phyloP scores from a whole-genome alignment of 2,888 invertebrate genomes.

The Agonopterix heracliana region DNA sequence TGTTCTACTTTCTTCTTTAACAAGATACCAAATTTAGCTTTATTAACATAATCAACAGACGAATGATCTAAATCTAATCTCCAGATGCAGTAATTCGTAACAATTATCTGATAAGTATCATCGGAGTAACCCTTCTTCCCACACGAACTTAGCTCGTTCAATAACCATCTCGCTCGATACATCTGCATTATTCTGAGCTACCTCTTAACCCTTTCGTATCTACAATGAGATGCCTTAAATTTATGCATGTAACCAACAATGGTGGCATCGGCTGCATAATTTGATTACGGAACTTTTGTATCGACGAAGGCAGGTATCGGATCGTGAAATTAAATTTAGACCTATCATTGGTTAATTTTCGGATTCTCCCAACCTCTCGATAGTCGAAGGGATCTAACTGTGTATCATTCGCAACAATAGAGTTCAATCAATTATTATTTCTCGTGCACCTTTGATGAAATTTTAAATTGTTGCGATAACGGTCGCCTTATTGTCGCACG shows the following conservation, averaged over 20 bases:
- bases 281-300: slow-evolving; percentile 72
- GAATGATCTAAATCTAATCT: slow-evolving; percentile 31
- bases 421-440: slow-evolving; percentile 71
- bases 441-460: slow-evolving; percentile 71
- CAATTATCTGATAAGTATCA: slow-evolving; percentile 74
- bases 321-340: slow-evolving; percentile 74
- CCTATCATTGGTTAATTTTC: slow-evolving; percentile 73
- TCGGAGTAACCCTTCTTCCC: slow-evolving; percentile 69
- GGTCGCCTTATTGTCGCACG: slow-evolving; percentile 65
- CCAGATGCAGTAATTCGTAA: slow-evolving; percentile 63
- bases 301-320: slow-evolving; percentile 65
- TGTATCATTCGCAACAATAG: slow-evolving; percentile 66
- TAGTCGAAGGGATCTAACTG: slow-evolving; percentile 37
- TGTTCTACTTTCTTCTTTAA: slow-evolving; percentile 4
- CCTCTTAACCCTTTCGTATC: slow-evolving; percentile 59
- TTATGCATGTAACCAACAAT: slow-evolving; percentile 70
- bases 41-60: neutral
- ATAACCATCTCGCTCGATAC: slow-evolving; percentile 59
- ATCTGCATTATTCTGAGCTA: slow-evolving; percentile 53
- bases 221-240: slow-evolving; percentile 67
- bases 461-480: slow-evolving; percentile 68
- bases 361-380: slow-evolving; percentile 64
- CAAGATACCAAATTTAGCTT: neutral
- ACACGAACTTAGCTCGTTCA: slow-evolving; percentile 55
- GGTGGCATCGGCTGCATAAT: slow-evolving; percentile 71